Evolutionary conservation across 1,140 invertebrate genomes (phyloP), one percentile per base, ranked within the genome.

Genomic region (Caligus rogercresseyi): DNA sequence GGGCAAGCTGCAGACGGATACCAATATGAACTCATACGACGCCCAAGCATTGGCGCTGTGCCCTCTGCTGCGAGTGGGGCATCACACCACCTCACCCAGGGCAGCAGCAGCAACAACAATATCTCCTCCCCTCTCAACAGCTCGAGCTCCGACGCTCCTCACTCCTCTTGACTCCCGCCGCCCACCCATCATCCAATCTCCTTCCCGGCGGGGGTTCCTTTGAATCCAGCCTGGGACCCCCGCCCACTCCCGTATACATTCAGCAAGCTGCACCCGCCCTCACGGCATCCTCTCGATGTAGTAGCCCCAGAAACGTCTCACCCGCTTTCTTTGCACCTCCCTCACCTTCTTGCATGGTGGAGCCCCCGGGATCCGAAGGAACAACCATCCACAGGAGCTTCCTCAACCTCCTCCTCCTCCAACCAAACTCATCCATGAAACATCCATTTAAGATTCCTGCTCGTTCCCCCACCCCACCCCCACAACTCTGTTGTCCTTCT

Each of bases 361-460:
- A 15, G 21, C 15, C 61, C 53, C 61, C 19, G 59, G 14, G n/a
- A 43, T 23, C 16, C 18, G 15, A 23, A 52, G 16, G 11, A 16
- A 16, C 20, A 23, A 64, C 61, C 31, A 21, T 20, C 31, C 54
- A 61, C 60, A 59, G 64, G 63, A 65, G 65, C 60, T 63, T 54
- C 61, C 65, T 65, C 64, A 66, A 60, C 63, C 65, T 62, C 65
- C 65, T 63, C 56, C 63, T 64, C 63, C 64, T 59, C 62, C 66
- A 64, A 58, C 66, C 21, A 66, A 65, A 24, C 52, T 69, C 25
- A 66, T 69, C 65, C 66, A 67, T 63, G 68, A 69, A 59, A 69
- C 68, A 25, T 67, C 66, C 59, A 69, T 69, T n/a, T n/a, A n/a
- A n/a, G n/a, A n/a, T n/a, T n/a, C n/a, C n/a, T n/a, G n/a, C n/a